Evolutionary conservation across 2,888 invertebrate genomes (phyloP), one percentile per base, ranked within the genome.

Genomic region (Eupsilia transversa): DNA sequence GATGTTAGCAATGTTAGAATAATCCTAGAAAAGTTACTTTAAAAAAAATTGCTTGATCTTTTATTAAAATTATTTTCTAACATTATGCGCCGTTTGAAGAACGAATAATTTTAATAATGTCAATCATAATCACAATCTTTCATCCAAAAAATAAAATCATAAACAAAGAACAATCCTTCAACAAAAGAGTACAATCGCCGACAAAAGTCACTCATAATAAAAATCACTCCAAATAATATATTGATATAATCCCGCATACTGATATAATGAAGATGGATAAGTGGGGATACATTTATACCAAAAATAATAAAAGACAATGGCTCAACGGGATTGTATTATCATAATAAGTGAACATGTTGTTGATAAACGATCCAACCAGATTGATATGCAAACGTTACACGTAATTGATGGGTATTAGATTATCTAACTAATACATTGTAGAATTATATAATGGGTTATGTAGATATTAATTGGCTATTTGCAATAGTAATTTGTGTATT

Each of bases 231-330:
- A 46, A 82, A 80, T 84, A 86, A 84, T 86, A 77, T 84, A 80
- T 87, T 86, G 84, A 76, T 86, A 87, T 77, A 79, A 81, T 69
- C 72, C 77, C 61, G 80, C 79, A 87, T 79, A 87, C 74, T 79
- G 70, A 77, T 79, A 73, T 83, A 79, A 87, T 86, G 88, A 87
- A 87, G 84, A 84, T 79, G 74, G 86, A 87, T 87, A 84, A 79
- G 61, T 63, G 61, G 52, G 64, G 57, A 79, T 72, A 60, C 71
- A 78, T 79, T 82, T 84, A 79, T 86, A 69, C 49, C 72, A 74
- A 77, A 76, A 86, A 84, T 78, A 81, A 81, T 82, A 87, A 87
- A 84, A 81, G 64, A 76, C 79, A 83, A 83, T 69, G 17, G 68
- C 66, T 68, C 57, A 72, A 59, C 12, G 35, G 46, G 60, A 78